Evolutionary conservation across 2,888 invertebrate genomes (phyloP).

Genomic region (Celastrina argiolus): DNA sequence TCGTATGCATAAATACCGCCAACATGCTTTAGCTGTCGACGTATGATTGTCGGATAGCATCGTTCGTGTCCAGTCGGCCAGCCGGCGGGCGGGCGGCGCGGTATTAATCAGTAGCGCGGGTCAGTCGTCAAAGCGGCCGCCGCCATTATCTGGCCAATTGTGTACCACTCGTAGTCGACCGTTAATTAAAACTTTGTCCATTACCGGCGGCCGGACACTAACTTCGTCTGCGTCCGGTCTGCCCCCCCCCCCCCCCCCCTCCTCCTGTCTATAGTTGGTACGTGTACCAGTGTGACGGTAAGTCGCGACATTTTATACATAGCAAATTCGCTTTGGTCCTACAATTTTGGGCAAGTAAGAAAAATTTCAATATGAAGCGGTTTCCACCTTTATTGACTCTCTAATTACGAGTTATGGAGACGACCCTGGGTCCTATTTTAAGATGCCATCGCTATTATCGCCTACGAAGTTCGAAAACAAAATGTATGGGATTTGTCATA

Average conservation of each 20-base stretch:
- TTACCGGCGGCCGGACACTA: slow-evolving; percentile 11
- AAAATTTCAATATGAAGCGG: too few species aligned
- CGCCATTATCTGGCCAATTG: background rate
- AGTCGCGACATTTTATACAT: background rate
- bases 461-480: too few species aligned
- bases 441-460: too few species aligned
- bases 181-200: slow-evolving; percentile 18
- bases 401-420: too few species aligned
- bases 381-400: too few species aligned
- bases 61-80: background rate
- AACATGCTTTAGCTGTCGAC: too few species aligned
- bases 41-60: background rate
- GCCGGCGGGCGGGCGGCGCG: background rate
- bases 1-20: too few species aligned
- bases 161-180: background rate
- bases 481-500: too few species aligned
- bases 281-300: too few species aligned
- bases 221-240: background rate
- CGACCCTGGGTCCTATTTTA: too few species aligned
- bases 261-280: background rate
- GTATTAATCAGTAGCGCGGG: background rate
- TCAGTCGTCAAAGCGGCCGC: background rate
- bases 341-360: too few species aligned
- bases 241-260: background rate
- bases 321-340: too few species aligned